phyloP scores from a whole-genome alignment of 2,113 vertebrate species.

The Corythornis vintsioides region DNA sequence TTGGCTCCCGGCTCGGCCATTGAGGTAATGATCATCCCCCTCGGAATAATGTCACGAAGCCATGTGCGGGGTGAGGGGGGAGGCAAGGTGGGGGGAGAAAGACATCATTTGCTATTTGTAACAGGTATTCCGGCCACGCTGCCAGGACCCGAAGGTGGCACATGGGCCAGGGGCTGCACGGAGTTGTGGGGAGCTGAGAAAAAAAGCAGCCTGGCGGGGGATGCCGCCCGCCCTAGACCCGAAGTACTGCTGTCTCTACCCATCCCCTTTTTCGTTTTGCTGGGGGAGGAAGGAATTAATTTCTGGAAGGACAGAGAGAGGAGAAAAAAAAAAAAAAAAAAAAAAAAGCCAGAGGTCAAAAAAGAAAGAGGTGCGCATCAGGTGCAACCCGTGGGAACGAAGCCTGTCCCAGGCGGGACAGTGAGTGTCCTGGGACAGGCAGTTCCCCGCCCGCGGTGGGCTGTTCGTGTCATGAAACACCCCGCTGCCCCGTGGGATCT shows the following conservation, averaged over 20 bases:
- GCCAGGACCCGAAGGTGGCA: neutral
- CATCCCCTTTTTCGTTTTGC: neutral
- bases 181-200: neutral
- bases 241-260: too few relatives aligned
- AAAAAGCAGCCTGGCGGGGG: too few relatives aligned
- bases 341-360: rapidly evolving
- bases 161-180: neutral
- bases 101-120: conserved; percentile 27
- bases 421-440: neutral
- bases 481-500: neutral
- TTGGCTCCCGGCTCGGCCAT: neutral
- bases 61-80: neutral
- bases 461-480: neutral
- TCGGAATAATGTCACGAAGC: neutral
- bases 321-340: neutral
- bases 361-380: neutral
- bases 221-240: neutral
- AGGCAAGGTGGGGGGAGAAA: neutral
- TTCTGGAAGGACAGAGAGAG: neutral
- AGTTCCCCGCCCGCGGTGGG: neutral
- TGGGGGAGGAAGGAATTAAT: neutral
- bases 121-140: neutral
- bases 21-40: conserved; percentile 2
- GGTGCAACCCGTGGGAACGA: neutral
- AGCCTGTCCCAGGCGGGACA: neutral